Conservation (phyloP, 2,888 invertebrate species). For the Lobophora halterata region DNA sequence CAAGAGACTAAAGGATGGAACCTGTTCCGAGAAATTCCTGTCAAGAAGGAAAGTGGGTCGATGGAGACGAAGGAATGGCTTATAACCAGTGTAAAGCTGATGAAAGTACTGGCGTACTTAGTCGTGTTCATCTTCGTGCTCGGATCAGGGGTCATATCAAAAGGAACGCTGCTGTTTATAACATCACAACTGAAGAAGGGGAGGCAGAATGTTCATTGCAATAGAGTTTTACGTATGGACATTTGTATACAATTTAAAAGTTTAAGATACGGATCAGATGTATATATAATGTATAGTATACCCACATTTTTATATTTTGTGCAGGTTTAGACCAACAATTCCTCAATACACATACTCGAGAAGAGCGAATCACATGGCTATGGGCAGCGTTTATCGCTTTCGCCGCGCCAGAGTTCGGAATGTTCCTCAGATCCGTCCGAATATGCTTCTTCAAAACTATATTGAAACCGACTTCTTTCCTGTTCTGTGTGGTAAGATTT, state of each 20-base stretch:
- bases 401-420: conserved; percentile 87
- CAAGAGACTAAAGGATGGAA: conserved; percentile 87
- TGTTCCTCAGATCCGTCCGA: conserved; percentile 85
- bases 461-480: conserved; percentile 74
- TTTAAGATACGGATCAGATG: neutral
- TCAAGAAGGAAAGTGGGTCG: conserved; percentile 84
- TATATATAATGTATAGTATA: too few species aligned
- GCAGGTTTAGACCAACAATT: conserved; percentile 83
- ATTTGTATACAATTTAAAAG: neutral
- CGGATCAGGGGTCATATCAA: conserved; percentile 85
- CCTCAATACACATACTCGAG: conserved; percentile 80
- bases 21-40: conserved; percentile 87
- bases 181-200: conserved; percentile 84
- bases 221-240: conserved; percentile 61
- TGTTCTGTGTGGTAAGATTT: conserved; percentile 79
- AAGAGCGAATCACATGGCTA: conserved; percentile 87
- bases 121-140: conserved; percentile 85
- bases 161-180: conserved; percentile 86
- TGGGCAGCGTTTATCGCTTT: conserved; percentile 90
- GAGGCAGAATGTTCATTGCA: conserved; percentile 81
- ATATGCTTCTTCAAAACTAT: conserved; percentile 88
- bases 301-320: neutral
- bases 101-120: conserved; percentile 86
- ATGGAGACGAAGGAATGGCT: conserved; percentile 83
- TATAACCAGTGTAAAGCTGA: conserved; percentile 80